Conservation (phyloP, 2,797 vertebrate genomes). For the Scolopax bukidnonensis region DNA sequence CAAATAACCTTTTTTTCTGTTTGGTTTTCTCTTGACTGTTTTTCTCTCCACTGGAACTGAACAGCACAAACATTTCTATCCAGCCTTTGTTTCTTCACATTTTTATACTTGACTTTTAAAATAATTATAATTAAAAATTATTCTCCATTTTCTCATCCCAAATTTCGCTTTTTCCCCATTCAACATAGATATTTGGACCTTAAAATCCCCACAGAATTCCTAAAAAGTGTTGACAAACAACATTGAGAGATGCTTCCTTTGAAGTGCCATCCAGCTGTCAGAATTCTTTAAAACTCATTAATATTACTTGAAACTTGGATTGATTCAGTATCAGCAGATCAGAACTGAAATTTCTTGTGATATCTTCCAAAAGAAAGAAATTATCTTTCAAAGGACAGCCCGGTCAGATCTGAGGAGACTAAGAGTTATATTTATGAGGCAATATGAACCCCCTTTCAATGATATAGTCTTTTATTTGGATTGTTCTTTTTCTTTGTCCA, state of each 20-base stretch:
- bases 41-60: not conserved
- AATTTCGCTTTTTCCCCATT: not conserved
- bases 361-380: not conserved
- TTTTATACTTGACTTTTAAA: not conserved
- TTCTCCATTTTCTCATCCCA: not conserved
- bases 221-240: not conserved
- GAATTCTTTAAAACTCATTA: not conserved
- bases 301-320: not conserved
- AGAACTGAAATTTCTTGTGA: not conserved
- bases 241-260: not conserved
- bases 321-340: not conserved
- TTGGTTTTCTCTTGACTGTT: not conserved
- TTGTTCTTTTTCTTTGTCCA: not conserved
- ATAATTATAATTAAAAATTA: not conserved
- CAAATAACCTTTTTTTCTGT: not conserved
- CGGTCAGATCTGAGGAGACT: not conserved
- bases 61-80: not conserved
- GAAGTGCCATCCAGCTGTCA: not conserved
- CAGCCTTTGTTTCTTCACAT: not conserved
- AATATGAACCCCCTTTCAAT: not conserved
- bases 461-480: accelerated
- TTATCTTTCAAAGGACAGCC: not conserved
- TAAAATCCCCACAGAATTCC: not conserved
- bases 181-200: not conserved
- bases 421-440: not conserved